Evolutionary conservation across 2,113 vertebrate species (phyloP).

Genomic region (Crotalus viridis): DNA sequence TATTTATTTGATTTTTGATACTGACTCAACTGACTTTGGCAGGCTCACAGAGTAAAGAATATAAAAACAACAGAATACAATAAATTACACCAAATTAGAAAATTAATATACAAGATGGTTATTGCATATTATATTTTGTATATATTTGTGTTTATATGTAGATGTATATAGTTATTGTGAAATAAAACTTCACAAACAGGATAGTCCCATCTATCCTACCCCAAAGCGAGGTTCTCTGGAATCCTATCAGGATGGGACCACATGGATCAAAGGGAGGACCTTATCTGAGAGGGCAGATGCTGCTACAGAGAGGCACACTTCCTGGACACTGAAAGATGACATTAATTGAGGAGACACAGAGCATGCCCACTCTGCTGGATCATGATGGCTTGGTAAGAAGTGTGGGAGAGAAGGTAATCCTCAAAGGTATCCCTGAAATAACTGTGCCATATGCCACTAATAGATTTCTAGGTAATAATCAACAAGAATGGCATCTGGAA

Average conservation of each 20-base stretch:
- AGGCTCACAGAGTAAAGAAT: not conserved
- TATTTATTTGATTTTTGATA: not conserved
- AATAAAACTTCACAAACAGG: not conserved
- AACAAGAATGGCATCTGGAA: not conserved
- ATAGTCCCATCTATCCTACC: not conserved
- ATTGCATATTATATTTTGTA: not conserved
- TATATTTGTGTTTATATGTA: not conserved
- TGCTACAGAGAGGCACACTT: not conserved
- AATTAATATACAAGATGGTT: not conserved
- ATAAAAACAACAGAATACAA: not conserved
- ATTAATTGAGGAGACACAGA: not conserved
- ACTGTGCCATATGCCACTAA: not conserved
- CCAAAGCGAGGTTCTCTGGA: not conserved
- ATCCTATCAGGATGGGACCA: not conserved
- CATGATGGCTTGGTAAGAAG: not conserved
- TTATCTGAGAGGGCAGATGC: not conserved
- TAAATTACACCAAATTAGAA: not conserved
- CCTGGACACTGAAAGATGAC: not conserved
- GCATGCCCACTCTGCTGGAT: not conserved
- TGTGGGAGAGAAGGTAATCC: not conserved
- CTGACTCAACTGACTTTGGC: not conserved
- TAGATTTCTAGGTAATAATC: not conserved
- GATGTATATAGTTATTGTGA: not conserved
- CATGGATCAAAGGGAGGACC: not conserved
- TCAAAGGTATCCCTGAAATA: not conserved